A percentile compares a stretch with the other conserved stretches of the same genome.
phyloP scores from a whole-genome alignment of 2,797 vertebrate genomes.

The Sebastes goodei region DNA sequence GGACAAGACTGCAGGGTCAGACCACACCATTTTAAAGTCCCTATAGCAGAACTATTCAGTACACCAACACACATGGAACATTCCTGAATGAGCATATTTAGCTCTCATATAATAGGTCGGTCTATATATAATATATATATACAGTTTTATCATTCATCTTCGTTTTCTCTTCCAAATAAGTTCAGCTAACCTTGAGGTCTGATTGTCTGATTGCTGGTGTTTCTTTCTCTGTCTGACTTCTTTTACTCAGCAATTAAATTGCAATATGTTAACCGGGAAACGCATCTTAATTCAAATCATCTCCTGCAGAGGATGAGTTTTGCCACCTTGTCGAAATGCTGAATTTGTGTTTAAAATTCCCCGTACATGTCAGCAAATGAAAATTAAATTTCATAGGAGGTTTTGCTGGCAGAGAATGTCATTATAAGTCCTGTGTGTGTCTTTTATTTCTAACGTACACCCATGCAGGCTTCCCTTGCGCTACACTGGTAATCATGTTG shows the following conservation, averaged over 20 bases:
- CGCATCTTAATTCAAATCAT: conserved; percentile 5
- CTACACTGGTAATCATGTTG: conserved; percentile 48
- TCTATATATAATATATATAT: not conserved
- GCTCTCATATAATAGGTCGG: not conserved
- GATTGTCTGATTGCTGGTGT: not conserved
- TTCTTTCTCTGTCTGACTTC: not conserved
- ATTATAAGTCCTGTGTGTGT: conserved; percentile 25
- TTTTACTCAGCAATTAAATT: not conserved
- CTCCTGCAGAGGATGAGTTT: not conserved
- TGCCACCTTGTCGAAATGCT: not conserved
- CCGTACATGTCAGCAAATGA: conserved; percentile 21
- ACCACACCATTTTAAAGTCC: not conserved
- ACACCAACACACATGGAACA: not conserved
- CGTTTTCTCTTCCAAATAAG: not conserved
- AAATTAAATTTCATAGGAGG: conserved; percentile 31
- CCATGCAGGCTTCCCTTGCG: conserved; percentile 1
- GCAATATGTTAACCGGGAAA: not conserved
- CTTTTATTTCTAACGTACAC: conserved; percentile 40
- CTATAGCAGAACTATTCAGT: not conserved
- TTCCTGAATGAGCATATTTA: not conserved
- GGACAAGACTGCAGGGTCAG: not conserved
- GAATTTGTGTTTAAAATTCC: conserved; percentile 35
- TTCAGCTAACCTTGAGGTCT: not conserved
- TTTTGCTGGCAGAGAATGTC: conserved; percentile 23
- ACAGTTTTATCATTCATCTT: not conserved